Conservation (phyloP, 2,797 vertebrate genomes). For the Delichon dasypus region DNA sequence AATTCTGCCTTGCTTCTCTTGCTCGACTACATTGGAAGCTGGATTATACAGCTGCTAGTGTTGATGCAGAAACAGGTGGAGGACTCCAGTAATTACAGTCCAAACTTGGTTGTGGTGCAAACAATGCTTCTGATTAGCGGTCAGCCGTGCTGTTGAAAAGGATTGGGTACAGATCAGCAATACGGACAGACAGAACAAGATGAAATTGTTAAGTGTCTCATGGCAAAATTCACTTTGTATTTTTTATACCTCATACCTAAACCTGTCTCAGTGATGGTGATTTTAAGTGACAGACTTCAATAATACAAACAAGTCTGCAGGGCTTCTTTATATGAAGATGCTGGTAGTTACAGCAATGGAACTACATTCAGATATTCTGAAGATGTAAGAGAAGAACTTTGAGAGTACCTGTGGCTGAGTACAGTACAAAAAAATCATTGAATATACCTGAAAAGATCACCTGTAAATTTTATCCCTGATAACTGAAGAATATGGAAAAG, state of each 20-base stretch:
- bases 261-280: background rate
- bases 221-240: background rate
- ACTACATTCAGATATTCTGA: background rate
- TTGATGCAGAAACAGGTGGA: background rate
- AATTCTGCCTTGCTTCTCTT: background rate
- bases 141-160: rapidly evolving
- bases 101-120: background rate
- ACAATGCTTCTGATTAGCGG: background rate
- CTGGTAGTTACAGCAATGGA: background rate
- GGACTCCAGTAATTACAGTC: background rate
- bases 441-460: background rate
- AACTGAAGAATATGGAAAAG: background rate
- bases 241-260: background rate
- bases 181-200: rapidly evolving
- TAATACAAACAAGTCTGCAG: background rate
- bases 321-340: background rate
- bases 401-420: background rate
- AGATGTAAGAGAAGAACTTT: background rate
- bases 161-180: background rate
- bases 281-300: background rate
- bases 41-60: background rate
- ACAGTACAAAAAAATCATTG: background rate
- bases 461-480: background rate
- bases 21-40: background rate
- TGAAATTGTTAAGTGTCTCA: background rate